Percentiles rank a stretch among this genome's conserved stretches.
Conservation (phyloP, 2,888 invertebrate species). For the Cosmia pyralina region DNA sequence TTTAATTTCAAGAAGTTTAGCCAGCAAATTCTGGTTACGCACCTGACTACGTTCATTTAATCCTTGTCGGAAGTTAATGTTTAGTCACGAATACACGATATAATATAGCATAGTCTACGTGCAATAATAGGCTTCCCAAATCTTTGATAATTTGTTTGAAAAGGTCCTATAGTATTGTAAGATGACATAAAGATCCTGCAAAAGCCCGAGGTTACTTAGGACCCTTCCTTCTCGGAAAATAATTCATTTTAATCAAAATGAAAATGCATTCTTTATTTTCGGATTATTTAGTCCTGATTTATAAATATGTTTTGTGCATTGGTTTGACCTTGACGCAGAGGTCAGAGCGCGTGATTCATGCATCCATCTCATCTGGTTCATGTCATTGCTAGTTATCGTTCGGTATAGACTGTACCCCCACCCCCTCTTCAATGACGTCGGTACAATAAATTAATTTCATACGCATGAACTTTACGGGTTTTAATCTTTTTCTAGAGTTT, state of each 20-base stretch:
- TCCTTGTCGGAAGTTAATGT: not conserved
- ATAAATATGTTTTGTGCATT: not conserved
- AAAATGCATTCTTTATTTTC: not conserved
- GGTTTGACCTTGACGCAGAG: slow-evolving; percentile 36
- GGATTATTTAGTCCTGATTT: not conserved
- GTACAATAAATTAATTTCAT: slow-evolving; percentile 38
- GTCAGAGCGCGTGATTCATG: slow-evolving; percentile 33
- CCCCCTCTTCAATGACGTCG: slow-evolving; percentile 15
- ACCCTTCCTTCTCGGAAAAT: not conserved
- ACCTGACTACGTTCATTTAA: slow-evolving; percentile 6
- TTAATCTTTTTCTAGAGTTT: slow-evolving; percentile 1
- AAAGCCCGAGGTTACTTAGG: not conserved
- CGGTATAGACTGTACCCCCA: slow-evolving; percentile 23
- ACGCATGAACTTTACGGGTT: slow-evolving; percentile 20
- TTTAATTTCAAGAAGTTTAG: slow-evolving; percentile 11
- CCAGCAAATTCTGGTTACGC: slow-evolving; percentile 10
- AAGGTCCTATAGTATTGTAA: not conserved
- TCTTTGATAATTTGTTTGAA: not conserved
- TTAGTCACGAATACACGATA: not conserved
- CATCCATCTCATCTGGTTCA: slow-evolving; percentile 45
- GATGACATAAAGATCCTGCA: not conserved
- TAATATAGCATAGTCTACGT: too few species aligned
- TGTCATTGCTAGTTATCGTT: slow-evolving; percentile 36
- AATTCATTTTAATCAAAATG: not conserved
- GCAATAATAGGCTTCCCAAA: not conserved